phyloP scores from a whole-genome alignment of 2,888 invertebrate genomes.

The Serripes groenlandicus region DNA sequence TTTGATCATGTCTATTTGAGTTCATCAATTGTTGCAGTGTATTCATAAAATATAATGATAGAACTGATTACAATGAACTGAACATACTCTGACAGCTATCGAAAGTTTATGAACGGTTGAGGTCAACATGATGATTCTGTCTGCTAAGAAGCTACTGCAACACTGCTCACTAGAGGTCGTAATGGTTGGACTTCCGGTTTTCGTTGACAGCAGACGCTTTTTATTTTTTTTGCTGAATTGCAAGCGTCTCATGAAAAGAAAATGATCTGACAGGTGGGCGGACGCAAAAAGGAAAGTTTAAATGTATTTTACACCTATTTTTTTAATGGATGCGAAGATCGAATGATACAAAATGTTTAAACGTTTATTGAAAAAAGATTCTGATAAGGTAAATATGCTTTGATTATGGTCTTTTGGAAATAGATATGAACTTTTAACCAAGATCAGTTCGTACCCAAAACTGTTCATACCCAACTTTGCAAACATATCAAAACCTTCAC shows the following conservation, averaged over 20 bases:
- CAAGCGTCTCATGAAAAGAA: background rate
- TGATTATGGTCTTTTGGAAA: background rate
- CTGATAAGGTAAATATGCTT: slow-evolving; percentile 62
- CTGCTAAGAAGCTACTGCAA: slow-evolving; percentile 45
- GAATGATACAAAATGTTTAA: slow-evolving; percentile 63
- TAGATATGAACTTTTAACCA: background rate
- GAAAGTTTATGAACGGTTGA: slow-evolving; percentile 71
- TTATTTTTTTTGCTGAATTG: background rate
- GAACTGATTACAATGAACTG: too few relatives aligned
- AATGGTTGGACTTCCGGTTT: slow-evolving; percentile 61
- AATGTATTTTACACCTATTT: background rate
- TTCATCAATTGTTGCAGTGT: too few relatives aligned
- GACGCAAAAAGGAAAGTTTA: slow-evolving; percentile 5
- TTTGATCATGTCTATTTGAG: too few relatives aligned
- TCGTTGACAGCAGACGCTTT: background rate
- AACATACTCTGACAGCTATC: slow-evolving; percentile 68
- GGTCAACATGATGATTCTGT: slow-evolving; percentile 74
- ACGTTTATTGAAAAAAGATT: slow-evolving; percentile 70
- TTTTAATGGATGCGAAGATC: background rate
- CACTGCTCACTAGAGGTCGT: slow-evolving; percentile 67
- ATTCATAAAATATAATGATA: too few relatives aligned
- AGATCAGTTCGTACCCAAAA: slow-evolving; percentile 1
- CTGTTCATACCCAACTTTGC: background rate
- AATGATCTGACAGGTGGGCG: slow-evolving; percentile 31
- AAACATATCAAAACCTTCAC: background rate